Percentiles rank a stretch among this genome's conserved stretches.
phyloP scores from a whole-genome alignment of 1,140 invertebrate genomes.

The Aphis craccivora region DNA sequence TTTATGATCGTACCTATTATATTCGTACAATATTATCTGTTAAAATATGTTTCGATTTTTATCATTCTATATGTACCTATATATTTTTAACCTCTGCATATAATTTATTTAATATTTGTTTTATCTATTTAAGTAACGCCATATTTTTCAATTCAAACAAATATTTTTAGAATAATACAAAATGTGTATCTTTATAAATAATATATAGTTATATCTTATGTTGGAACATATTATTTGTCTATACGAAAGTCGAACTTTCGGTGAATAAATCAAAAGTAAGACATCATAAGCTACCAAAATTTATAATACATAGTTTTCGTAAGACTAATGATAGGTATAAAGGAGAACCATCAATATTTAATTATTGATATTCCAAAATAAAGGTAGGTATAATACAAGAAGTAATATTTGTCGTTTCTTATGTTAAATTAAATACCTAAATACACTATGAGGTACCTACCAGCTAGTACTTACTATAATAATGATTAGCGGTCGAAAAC shows the following conservation, averaged over 20 bases:
- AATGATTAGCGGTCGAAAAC: too few relatives aligned
- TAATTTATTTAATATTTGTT: background rate
- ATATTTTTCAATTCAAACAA: background rate
- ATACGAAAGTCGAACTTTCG: background rate
- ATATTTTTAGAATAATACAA: background rate
- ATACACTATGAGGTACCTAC: too few relatives aligned
- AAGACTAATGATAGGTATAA: background rate
- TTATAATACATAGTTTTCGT: background rate
- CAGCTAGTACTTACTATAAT: too few relatives aligned
- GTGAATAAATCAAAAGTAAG: background rate
- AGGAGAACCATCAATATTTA: background rate
- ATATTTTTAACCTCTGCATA: too few relatives aligned
- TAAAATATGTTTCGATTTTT: background rate
- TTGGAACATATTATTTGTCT: background rate
- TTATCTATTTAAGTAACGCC: background rate
- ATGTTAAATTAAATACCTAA: too few relatives aligned
- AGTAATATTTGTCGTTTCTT: background rate
- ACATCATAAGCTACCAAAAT: background rate
- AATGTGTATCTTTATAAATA: background rate
- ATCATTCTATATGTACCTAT: background rate
- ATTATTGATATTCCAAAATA: background rate
- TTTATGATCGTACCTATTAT: too few relatives aligned
- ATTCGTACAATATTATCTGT: too few relatives aligned
- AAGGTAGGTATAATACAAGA: background rate
- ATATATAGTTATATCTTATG: background rate